Evolutionary conservation across 2,888 invertebrate genomes (phyloP).

Genomic region (Marronus borbonicus): DNA sequence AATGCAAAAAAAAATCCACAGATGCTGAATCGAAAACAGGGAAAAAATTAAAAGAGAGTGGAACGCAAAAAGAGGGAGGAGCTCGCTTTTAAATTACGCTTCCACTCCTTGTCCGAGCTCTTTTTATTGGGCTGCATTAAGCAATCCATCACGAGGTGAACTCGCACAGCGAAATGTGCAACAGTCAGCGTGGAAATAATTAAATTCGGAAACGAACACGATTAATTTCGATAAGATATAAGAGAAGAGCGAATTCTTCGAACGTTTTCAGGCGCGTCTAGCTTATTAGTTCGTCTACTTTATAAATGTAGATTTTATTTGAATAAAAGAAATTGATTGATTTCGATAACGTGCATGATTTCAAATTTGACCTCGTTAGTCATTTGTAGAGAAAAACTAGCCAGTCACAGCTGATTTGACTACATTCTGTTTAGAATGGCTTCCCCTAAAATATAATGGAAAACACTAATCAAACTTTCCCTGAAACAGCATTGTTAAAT

Average conservation of each 20-base stretch:
- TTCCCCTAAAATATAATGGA: too few relatives aligned
- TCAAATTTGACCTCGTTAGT: too few relatives aligned
- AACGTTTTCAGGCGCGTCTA: background rate
- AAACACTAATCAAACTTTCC: too few relatives aligned
- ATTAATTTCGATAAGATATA: slow-evolving; percentile 32
- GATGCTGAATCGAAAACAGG: slow-evolving; percentile 24
- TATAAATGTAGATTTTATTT: too few relatives aligned
- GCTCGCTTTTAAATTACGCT: slow-evolving; percentile 39
- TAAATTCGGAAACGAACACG: slow-evolving; percentile 32
- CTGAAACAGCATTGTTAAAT: too few relatives aligned
- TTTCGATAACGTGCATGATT: too few relatives aligned
- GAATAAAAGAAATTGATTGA: too few relatives aligned
- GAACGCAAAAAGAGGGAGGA: background rate
- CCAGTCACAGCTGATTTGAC: too few relatives aligned
- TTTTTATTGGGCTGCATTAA: slow-evolving; percentile 29
- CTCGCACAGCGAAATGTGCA: slow-evolving; percentile 32
- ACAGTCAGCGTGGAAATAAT: slow-evolving; percentile 30
- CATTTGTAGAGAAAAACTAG: too few relatives aligned
- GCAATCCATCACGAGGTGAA: slow-evolving; percentile 36
- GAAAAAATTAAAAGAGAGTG: slow-evolving; percentile 22
- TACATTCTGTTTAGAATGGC: too few relatives aligned
- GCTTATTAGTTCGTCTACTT: background rate
- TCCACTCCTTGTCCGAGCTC: background rate
- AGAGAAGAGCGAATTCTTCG: background rate
- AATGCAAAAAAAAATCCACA: slow-evolving; percentile 10